Base-by-base conservation (phyloP, 2,113 vertebrate genomes). In the Edolisoma coerulescens region DNA sequence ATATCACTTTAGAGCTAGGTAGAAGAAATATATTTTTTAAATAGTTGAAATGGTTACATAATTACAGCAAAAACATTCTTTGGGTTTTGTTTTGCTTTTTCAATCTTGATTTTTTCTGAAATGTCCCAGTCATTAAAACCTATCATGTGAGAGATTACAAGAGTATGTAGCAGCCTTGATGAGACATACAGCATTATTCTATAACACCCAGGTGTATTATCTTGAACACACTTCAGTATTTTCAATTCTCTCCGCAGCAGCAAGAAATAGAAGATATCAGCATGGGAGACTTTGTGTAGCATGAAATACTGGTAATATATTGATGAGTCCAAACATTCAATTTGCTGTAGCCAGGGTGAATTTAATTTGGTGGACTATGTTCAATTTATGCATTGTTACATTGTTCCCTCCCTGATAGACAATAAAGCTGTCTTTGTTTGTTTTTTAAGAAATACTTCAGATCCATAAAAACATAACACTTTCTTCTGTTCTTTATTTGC, bases 371-470 rank as follows among this genome's bases (percentile, higher is more conserved):
- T 39, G 41, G 28, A 49, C 59, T 63, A 24, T 0, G 0, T 94
- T 94, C 71, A 67, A 50, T 94, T 90, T 94, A 70, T 49, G 11
- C 20, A 77, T 68, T 49, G 16, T 84, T 84, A 82, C 57, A 64
- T 80, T 89, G 74, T 80, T 89, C 45, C 24, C 90, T 87, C 44
- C 42, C 59, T 74, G 16, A 54, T 27, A 86, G 69, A 76, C 57
- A 79, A 87, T 90, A 85, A 87, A 95, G 16, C 42, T 92, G 60
- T 50, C 49, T 83, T 88, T 85, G 60, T 95, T 92, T 92, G 69
- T 93, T 92, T 93, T 70, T 92, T 26, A 88, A 94, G 30, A 90
- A 93, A 92, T 89, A 83, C 35, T 88, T 91, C 74, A 74, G 33
- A 74, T 88, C 78, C 77, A 39, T 80, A 84, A 86, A 94, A 95